Evolutionary conservation across 30 jellyfish, hydroid and myxozoan genomes (phyloP).

Genomic region (Calvadosia cruxmelitensis): DNA sequence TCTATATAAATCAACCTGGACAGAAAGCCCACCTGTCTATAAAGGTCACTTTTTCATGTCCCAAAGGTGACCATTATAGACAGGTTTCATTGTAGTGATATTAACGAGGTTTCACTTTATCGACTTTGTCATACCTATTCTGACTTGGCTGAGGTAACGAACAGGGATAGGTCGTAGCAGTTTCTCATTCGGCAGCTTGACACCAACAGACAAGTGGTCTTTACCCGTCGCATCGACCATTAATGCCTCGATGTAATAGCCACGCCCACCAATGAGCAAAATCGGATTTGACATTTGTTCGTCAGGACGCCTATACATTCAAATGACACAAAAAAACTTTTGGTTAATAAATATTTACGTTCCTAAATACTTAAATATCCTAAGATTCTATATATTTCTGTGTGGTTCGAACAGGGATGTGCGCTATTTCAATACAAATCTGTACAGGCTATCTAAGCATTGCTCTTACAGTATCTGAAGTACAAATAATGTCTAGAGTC

Average conservation of each 20-base stretch:
- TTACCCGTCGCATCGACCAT: conserved; percentile 71
- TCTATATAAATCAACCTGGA: no score
- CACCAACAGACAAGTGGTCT: conserved; percentile 73
- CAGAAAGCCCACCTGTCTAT: no score
- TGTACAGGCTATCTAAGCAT: no score
- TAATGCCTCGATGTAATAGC: conserved; percentile 76
- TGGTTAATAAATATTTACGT: no score
- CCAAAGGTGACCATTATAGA: neutral
- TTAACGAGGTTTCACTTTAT: no score
- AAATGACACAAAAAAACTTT: no score
- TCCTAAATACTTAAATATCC: no score
- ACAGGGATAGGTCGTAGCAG: conserved; percentile 55
- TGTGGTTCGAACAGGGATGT: no score
- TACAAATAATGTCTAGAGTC: no score
- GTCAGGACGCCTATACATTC: conserved; percentile 41
- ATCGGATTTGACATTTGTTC: conserved; percentile 50
- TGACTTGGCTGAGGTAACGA: neutral
- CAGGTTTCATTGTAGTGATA: neutral
- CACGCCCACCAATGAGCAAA: conserved; percentile 13
- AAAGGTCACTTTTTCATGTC: neutral
- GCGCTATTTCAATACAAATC: no score
- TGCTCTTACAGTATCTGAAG: no score
- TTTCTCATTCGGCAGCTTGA: conserved; percentile 56
- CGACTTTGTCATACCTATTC: neutral
- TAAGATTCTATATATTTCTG: no score